phyloP scores from a whole-genome alignment of 2,113 vertebrate genomes.

The Hepsetus odoe region DNA sequence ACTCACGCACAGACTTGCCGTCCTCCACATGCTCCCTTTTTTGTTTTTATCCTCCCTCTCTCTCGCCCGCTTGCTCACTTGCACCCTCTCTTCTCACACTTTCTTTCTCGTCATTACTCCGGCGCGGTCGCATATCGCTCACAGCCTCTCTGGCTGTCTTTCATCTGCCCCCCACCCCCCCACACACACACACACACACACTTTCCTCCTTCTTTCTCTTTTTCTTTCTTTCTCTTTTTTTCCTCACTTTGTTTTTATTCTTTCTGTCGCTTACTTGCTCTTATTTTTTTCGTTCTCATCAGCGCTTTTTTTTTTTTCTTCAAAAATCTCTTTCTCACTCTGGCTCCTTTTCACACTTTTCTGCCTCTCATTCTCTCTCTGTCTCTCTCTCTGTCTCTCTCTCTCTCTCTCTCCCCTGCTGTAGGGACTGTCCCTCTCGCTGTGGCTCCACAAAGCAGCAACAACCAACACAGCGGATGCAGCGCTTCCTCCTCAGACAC shows the following conservation, averaged over 20 bases:
- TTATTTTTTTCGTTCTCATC: not conserved
- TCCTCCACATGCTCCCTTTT: not conserved
- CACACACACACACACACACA: not conserved
- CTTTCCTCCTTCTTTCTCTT: not conserved
- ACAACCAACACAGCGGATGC: conserved; percentile 52
- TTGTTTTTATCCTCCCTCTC: not conserved
- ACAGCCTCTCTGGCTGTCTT: conserved; percentile 1
- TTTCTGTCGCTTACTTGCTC: not conserved
- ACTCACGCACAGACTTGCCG: conserved; percentile 27
- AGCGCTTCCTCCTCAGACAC: conserved; percentile 45
- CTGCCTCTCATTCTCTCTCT: not conserved
- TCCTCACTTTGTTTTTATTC: not conserved
- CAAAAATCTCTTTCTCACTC: not conserved
- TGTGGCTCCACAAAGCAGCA: conserved; percentile 35
- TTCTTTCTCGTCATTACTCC: not conserved
- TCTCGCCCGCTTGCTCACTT: not conserved
- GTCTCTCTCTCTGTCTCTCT: conserved; percentile 7
- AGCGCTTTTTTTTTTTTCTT: not conserved
- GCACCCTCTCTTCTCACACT: not conserved
- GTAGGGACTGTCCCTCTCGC: conserved; percentile 52
- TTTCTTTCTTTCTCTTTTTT: not conserved
- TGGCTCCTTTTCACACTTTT: not conserved
- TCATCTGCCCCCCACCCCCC: not conserved
- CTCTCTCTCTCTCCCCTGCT: not conserved
- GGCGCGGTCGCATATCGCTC: not conserved